Evolutionary conservation across 2,888 invertebrate species (phyloP).

Genomic region (Sminthurides aquaticus): DNA sequence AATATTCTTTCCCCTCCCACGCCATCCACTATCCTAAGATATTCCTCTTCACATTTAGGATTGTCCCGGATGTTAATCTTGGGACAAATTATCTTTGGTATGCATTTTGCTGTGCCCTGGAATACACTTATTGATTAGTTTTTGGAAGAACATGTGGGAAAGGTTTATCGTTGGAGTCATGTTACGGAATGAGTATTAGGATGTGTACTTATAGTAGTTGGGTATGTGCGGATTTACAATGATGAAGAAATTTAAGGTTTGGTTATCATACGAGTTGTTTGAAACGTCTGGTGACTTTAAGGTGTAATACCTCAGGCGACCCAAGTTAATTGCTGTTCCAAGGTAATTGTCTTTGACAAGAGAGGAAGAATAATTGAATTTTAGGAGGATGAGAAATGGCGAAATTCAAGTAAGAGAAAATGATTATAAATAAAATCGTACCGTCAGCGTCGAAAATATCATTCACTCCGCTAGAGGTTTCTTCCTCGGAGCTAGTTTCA

Average conservation of each 20-base stretch:
- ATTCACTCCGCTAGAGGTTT: no score
- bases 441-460: no score
- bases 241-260: conserved; percentile 10
- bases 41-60: background rate
- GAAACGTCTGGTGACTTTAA: background rate
- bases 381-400: no score
- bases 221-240: conserved; percentile 9
- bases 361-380: no score
- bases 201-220: background rate
- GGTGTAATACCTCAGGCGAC: background rate
- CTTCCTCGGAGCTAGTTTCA: no score
- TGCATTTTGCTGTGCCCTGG: conserved; percentile 5
- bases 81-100: conserved; percentile 1
- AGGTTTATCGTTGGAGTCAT: no score
- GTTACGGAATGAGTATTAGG: background rate
- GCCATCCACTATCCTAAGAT: conserved; percentile 7
- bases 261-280: background rate
- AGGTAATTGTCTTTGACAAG: no score
- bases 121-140: no score
- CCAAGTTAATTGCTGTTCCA: background rate
- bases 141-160: no score
- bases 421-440: no score
- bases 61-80: background rate
- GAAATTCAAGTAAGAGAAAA: no score
- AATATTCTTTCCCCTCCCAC: conserved; percentile 14